phyloP scores from a whole-genome alignment of 2,888 invertebrate genomes.

The Lasius platythorax region DNA sequence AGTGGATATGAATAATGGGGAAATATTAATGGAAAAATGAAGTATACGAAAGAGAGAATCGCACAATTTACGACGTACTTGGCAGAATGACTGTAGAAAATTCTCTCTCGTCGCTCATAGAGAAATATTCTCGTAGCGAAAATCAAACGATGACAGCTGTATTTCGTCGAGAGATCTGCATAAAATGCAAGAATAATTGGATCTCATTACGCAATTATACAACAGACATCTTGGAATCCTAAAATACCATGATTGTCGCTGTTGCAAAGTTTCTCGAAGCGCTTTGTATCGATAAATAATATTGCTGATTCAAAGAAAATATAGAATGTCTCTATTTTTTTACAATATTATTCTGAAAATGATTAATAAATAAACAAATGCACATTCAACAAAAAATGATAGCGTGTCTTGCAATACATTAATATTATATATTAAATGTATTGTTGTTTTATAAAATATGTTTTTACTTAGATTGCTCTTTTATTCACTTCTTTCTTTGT shows the following conservation, averaged over 20 bases:
- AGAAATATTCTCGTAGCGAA: slow-evolving; percentile 25
- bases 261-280: not conserved
- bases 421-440: not conserved
- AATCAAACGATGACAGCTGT: slow-evolving; percentile 12
- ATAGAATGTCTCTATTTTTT: not conserved
- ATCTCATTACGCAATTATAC: not conserved
- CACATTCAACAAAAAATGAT: not conserved
- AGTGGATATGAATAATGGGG: slow-evolving; percentile 29
- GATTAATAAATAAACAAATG: not conserved
- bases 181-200: slow-evolving; percentile 18
- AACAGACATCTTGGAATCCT: not conserved
- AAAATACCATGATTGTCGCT: not conserved
- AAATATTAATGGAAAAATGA: slow-evolving; percentile 50
- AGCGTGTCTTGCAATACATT: not conserved
- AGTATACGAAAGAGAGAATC: slow-evolving; percentile 25
- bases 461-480: not conserved
- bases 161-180: not conserved
- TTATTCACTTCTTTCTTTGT: not conserved
- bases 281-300: not conserved
- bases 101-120: slow-evolving; percentile 11
- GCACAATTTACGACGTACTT: slow-evolving; percentile 36
- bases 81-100: slow-evolving; percentile 21
- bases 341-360: slow-evolving; percentile 1
- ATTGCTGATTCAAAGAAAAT: not conserved
- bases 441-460: not conserved